Evolutionary conservation across 2,888 invertebrate species (phyloP), one percentile per base, ranked within the genome.

Genomic region (Dryomyza anilis): DNA sequence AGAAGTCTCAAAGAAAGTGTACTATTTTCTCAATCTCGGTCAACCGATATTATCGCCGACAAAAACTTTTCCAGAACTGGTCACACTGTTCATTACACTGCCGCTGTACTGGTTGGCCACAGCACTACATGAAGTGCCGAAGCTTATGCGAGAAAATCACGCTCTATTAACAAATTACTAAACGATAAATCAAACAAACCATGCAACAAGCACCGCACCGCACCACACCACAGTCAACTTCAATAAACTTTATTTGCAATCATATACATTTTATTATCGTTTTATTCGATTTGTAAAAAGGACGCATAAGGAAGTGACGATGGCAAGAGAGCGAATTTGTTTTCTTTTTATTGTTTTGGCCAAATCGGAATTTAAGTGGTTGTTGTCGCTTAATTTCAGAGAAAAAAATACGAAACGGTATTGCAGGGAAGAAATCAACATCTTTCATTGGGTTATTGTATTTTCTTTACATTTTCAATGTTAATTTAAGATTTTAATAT

Each of bases 261-360:
- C 73, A 73, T 73, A 72, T 73, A 73, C 72, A 74, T 74, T 74
- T 74, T 73, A 74, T 74, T 74, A 74, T 73, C 73, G 71, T 74
- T 74, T 74, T 73, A 73, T 73, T 71, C 70, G 71, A 66, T 71
- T 68, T 56, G 64, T 65, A 64, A 61, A 57, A 16, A 27, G 23
- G 30, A 19, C 27, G 27, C 4, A 43, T n/a, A 14, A 21, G n/a
- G 25, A 2, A 14, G 25, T 14, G 23, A 23, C 50, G 50, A 50
- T 25, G 39, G n/a, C 39, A 39, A 39, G n/a, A n/a, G n/a, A n/a
- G n/a, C n/a, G n/a, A n/a, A n/a, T n/a, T n/a, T n/a, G n/a, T n/a
- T n/a, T n/a, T n/a, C n/a, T n/a, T n/a, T n/a, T n/a, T n/a, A n/a
- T n/a, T n/a, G n/a, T n/a, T n/a, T n/a, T n/a, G n/a, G n/a, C n/a